Base-by-base conservation (phyloP, 1,140 invertebrate genomes). In the Papilio aristodemus region DNA sequence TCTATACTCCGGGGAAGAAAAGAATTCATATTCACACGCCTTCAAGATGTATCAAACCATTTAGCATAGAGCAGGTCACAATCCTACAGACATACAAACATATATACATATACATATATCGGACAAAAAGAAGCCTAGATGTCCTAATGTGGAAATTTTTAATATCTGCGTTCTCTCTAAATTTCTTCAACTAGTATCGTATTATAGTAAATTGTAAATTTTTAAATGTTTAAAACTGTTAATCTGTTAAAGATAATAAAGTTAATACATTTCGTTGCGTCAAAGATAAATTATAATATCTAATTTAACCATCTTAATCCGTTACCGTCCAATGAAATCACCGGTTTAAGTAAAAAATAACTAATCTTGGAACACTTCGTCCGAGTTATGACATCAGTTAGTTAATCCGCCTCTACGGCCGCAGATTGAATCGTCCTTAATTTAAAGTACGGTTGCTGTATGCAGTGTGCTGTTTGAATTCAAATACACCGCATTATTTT, bases 311-410 rank as follows among this genome's bases (percentile, higher is more conserved):
- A 22, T 54, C 10, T 54, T 54, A 22, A 54, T 22, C 17, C 19
- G 10, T 11, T 54, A 54, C 17, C 8, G 2, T 54, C 43, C 7
- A 22, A 50, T 50, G 46, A 50, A 50, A 50, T 50, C 17, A 50
- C 46, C 46, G 10, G 19, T 22, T 50, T 3, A 22, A 50, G 17
- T 50, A 22, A 50, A 17, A 10, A 50, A 17, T 50, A 50, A 50
- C 46, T 50, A 50, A 50, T 50, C 17, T 50, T 50, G 46, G 22
- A 22, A 17, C 46, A 50, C 46, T 50, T 46, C n/a, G 17, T 50
- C 46, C 19, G 43, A 50, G n/a, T 22, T 50, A 50, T 50, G 46
- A 50, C 46, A 19, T 50, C 17, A 50, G 1, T 50, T 10, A 50
- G 1, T 50, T 19, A 8, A 22, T 7, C 46, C 46, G 46, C 46